Evolutionary conservation across 2,113 vertebrate genomes (phyloP).

Genomic region (Silurus asotus): DNA sequence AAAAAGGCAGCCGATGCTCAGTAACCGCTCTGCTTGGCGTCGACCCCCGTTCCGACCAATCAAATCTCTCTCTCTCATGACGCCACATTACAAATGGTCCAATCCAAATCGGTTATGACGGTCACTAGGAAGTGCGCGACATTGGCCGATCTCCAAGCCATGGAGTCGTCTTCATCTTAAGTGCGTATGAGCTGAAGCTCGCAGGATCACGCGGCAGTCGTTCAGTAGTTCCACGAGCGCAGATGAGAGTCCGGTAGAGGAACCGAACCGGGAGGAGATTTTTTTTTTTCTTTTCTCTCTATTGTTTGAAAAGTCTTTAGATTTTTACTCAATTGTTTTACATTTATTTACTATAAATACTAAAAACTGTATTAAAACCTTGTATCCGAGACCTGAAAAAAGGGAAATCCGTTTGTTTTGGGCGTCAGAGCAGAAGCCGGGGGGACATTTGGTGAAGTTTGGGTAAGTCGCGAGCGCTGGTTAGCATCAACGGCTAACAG

Average conservation of each 20-base stretch:
- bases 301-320: background rate
- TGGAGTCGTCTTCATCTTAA: fast-evolving
- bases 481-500: conserved; percentile 8
- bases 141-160: background rate
- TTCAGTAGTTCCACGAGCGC: background rate
- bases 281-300: background rate
- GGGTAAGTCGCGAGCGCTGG: conserved; percentile 1
- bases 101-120: background rate
- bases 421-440: conserved; percentile 5
- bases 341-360: background rate
- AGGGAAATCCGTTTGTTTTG: background rate
- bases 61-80: background rate
- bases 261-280: background rate
- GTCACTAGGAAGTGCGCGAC: background rate
- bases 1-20: background rate
- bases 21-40: background rate
- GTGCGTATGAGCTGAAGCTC: background rate
- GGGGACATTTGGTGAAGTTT: background rate
- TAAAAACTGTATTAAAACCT: background rate
- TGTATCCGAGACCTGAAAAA: background rate
- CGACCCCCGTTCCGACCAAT: background rate
- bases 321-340: background rate
- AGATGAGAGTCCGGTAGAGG: background rate
- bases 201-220: conserved; percentile 2
- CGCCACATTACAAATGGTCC: background rate